Conservation (phyloP, 2,888 invertebrate species). For the Synergus japonicus region DNA sequence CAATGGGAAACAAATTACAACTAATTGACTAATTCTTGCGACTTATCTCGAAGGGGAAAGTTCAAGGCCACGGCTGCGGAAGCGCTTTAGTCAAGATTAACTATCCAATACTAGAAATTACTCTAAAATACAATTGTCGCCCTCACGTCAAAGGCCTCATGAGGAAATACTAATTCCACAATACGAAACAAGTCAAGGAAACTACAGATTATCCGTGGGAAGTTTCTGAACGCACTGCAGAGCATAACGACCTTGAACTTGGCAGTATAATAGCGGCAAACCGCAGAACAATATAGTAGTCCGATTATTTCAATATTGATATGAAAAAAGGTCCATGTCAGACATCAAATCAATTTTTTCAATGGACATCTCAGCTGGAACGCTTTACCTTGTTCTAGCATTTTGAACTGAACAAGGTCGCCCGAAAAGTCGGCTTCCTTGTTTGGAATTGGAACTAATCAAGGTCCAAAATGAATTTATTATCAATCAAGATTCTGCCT, state of each 20-base stretch:
- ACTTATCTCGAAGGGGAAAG: neutral
- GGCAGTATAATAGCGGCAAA: constrained; percentile 53
- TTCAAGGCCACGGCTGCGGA: constrained; percentile 7
- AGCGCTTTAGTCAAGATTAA: constrained; percentile 1
- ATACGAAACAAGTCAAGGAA: constrained; percentile 27
- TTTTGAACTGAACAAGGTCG: neutral
- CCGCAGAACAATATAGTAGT: constrained; percentile 45
- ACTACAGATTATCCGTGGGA: constrained; percentile 48
- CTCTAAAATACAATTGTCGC: neutral
- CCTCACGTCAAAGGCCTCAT: constrained; percentile 24
- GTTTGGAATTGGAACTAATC: neutral
- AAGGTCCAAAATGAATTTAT: neutral
- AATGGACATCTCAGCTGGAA: neutral
- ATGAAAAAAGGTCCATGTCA: neutral
- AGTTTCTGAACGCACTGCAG: constrained; percentile 56
- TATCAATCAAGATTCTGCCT: neutral
- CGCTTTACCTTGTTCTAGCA: neutral
- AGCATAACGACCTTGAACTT: constrained; percentile 69
- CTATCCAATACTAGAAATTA: neutral
- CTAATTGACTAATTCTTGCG: neutral
- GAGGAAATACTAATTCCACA: constrained; percentile 9
- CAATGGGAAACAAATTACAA: neutral
- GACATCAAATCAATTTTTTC: neutral
- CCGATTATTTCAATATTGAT: neutral
- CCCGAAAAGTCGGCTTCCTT: neutral